phyloP scores from a whole-genome alignment of 2,888 invertebrate species.

The Chorisops tibialis region DNA sequence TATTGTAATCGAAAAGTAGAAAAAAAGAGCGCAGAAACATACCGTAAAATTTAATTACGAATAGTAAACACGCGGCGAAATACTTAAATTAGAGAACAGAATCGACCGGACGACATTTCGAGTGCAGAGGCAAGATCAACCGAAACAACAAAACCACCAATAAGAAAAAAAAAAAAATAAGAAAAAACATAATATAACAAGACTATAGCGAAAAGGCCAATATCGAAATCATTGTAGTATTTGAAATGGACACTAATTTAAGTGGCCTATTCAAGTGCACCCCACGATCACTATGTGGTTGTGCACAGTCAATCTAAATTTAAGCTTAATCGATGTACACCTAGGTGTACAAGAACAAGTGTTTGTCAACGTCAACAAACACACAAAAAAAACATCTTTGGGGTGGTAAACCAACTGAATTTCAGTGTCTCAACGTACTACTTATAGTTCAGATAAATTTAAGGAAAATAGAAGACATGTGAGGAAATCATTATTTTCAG shows the following conservation, averaged over 20 bases:
- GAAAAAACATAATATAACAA: too few species aligned
- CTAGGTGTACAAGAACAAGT: not conserved
- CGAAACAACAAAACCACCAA: too few species aligned
- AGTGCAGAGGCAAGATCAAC: too few species aligned
- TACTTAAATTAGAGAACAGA: too few species aligned
- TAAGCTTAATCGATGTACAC: too few species aligned
- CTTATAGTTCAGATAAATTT: too few species aligned
- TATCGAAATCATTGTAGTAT: not conserved
- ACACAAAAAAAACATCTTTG: not conserved
- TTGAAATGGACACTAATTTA: not conserved
- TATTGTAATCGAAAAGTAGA: not conserved
- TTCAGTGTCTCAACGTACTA: not conserved
- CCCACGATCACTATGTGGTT: not conserved
- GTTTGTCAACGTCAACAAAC: conserved; percentile 2
- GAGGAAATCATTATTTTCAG: not conserved
- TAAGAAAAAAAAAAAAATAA: too few species aligned
- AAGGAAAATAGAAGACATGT: not conserved
- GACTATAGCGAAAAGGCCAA: too few species aligned
- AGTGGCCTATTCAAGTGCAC: conserved; percentile 1
- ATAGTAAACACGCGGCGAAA: too few species aligned
- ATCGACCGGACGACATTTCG: not conserved
- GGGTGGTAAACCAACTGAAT: not conserved
- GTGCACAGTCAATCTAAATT: not conserved
- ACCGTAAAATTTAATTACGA: too few species aligned
- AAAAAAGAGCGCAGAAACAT: not conserved